Evolutionary conservation across 2,888 invertebrate genomes (phyloP), one percentile per base, ranked within the genome.

Genomic region (Eupithecia abbreviata): DNA sequence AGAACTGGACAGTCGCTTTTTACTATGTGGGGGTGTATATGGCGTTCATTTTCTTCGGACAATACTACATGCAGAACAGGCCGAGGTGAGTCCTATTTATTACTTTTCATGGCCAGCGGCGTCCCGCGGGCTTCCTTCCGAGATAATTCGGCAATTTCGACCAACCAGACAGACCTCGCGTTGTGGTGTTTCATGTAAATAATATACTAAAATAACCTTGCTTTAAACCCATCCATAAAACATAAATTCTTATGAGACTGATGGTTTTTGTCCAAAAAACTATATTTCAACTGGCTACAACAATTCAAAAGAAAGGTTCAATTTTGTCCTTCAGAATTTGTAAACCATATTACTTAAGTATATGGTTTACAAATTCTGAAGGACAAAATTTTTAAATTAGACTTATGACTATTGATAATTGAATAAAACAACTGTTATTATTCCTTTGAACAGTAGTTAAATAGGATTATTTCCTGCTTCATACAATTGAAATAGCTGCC

Each of bases 1-100:
- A 98, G 87, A 98, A 99, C 92, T 99, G 99, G 99, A 98, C 98
- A 77, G 97, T 97, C 89, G 98, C 98, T 75, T 98, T 99, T 93
- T 98, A 98, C 88, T 97, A 97, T 90, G 95, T 98, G 82, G 98
- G 98, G 82, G 96, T 98, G 83, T 99, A 99, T 92, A 98, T 99
- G 97, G 96, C 98, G 81, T 96, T 98, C 81, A 98, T 99, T 87
- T 99, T 99, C 92, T 97, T 97, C 81, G 98, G 98, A 70, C 98
- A 98, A 90, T 97, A 98, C 88, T 97, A 97, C 89, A 99, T 99
- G 99, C 97, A 98, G 90, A 97, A 96, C 88, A 96, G 99, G 85
- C 97, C 98, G 80, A 97, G 98, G 94, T 96, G 88, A 93, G 96
- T 62, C n/a, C 15, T 72, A 69, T 68, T 66, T 68, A 65, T 13